A percentile compares a stretch with the other conserved stretches of the same genome.
Conservation (phyloP, 2,888 invertebrate species). For the Sialis lutaria region DNA sequence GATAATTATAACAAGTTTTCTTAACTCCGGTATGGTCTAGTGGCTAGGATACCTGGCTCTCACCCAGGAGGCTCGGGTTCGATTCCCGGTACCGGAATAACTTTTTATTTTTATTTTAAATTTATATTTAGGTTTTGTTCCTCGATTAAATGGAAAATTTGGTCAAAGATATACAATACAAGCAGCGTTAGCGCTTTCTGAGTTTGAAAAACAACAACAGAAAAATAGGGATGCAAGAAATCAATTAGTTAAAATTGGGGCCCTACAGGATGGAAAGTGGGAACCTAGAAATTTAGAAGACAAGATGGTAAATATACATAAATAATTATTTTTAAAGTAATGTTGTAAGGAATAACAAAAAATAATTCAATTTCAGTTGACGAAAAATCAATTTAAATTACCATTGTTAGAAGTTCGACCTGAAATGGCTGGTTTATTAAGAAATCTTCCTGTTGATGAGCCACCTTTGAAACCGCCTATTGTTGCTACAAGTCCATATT, state of each 20-base stretch:
- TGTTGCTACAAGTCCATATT: conserved; percentile 43
- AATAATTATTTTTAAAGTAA: not conserved
- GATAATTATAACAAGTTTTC: too few relatives aligned
- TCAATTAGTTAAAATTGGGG: conserved; percentile 37
- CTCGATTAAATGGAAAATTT: conserved; percentile 43
- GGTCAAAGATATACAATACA: conserved; percentile 56
- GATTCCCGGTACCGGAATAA: conserved; percentile 2
- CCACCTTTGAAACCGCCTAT: conserved; percentile 38
- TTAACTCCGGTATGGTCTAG: too few relatives aligned
- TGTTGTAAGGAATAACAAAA: not conserved
- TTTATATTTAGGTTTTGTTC: conserved; percentile 38
- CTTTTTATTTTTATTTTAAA: not conserved
- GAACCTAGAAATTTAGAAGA: conserved; percentile 42
- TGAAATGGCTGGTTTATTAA: conserved; percentile 45
- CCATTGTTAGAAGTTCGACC: conserved; percentile 50
- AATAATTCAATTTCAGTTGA: conserved; percentile 30
- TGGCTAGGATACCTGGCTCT: too few relatives aligned
- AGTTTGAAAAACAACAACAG: conserved; percentile 46
- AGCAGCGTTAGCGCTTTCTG: conserved; percentile 54
- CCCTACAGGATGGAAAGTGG: conserved; percentile 41
- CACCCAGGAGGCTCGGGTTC: conserved; percentile 2
- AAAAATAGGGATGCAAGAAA: conserved; percentile 38
- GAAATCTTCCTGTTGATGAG: conserved; percentile 40
- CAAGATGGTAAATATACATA: conserved; percentile 33
- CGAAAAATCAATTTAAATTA: conserved; percentile 47